These are phyloP conservation scores for Enteromius unitaeniatus DNA, from an alignment of 2,797 vertebrate genomes.

Conservation along the genomic window DNA sequence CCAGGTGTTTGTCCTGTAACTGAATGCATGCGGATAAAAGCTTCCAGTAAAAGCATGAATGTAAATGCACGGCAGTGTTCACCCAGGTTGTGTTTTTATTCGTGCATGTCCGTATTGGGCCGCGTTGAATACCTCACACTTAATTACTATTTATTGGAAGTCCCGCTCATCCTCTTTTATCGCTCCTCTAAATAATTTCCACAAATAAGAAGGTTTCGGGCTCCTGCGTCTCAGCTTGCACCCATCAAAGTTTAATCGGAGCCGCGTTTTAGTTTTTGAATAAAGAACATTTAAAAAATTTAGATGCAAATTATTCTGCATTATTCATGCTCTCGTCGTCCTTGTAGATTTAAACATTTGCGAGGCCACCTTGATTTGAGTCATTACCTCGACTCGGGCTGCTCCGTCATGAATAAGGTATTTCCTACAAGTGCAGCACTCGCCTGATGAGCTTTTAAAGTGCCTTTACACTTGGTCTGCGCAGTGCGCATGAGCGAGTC, in stretches of 20 bases:
- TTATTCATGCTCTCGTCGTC: constrained; percentile 98
- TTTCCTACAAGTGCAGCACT: constrained; percentile 96
- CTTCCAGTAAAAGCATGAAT: not conserved
- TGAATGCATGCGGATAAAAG: not conserved
- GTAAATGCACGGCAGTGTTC: not conserved
- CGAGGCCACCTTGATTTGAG: constrained; percentile 99
- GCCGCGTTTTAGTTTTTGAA: constrained; percentile 93
- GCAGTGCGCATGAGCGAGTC: constrained; percentile 88
- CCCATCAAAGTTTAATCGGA: constrained; percentile 99
- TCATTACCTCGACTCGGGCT: constrained; percentile 98
- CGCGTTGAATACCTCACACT: constrained; percentile 33
- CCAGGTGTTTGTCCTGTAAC: not conserved
- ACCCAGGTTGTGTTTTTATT: constrained; percentile 2
- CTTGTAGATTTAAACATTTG: constrained; percentile 99
- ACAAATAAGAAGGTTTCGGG: constrained; percentile 86
- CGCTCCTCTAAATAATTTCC: constrained; percentile 92
- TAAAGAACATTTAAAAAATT: constrained; percentile 99
- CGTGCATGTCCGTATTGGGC: not conserved
- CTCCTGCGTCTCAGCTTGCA: constrained; percentile 88
- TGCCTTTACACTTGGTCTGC: constrained; percentile 94
- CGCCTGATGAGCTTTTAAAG: constrained; percentile 99
- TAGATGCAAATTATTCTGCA: constrained; percentile 99
- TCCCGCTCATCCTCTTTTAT: constrained; percentile 56
- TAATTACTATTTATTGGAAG: constrained; percentile 73
- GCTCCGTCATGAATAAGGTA: constrained; percentile 99